Conservation (phyloP, 2,888 invertebrate species). For the Nymphalis urticae region DNA sequence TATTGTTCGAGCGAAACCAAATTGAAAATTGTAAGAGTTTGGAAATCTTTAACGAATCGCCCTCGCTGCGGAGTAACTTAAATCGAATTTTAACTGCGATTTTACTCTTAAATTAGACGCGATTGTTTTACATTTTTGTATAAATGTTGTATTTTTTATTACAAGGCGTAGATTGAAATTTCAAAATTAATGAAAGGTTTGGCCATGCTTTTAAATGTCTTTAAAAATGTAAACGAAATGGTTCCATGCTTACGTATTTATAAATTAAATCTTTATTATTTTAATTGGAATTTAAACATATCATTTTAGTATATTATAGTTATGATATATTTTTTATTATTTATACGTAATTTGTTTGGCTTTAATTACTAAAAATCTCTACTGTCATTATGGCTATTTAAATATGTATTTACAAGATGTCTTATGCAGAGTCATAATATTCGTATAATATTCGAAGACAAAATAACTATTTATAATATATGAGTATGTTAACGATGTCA, state of each 20-base stretch:
- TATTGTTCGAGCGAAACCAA: conserved; percentile 67
- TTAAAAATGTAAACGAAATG: not conserved
- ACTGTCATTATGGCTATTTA: no score
- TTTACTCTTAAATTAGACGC: conserved; percentile 34
- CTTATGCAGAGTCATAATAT: no score
- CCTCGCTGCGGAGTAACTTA: conserved; percentile 38
- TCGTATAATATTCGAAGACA: no score
- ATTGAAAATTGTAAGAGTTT: conserved; percentile 66
- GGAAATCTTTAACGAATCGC: conserved; percentile 51
- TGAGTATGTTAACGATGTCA: no score
- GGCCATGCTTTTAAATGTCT: not conserved
- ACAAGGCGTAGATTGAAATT: conserved; percentile 16
- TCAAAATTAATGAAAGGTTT: conserved; percentile 1
- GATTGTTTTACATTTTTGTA: conserved; percentile 27
- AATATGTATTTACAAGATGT: no score
- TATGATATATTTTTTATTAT: no score
- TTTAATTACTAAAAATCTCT: not conserved
- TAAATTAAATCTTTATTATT: no score
- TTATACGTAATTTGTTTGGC: not conserved
- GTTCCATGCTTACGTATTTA: no score
- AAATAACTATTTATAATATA: no score
- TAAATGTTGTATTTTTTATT: conserved; percentile 23
- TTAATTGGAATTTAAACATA: no score
- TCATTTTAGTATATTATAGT: no score
- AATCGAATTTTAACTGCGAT: conserved; percentile 33